Evolutionary conservation across 2,888 invertebrate genomes (phyloP), one percentile per base, ranked within the genome.

Genomic region (Limenitis camilla): DNA sequence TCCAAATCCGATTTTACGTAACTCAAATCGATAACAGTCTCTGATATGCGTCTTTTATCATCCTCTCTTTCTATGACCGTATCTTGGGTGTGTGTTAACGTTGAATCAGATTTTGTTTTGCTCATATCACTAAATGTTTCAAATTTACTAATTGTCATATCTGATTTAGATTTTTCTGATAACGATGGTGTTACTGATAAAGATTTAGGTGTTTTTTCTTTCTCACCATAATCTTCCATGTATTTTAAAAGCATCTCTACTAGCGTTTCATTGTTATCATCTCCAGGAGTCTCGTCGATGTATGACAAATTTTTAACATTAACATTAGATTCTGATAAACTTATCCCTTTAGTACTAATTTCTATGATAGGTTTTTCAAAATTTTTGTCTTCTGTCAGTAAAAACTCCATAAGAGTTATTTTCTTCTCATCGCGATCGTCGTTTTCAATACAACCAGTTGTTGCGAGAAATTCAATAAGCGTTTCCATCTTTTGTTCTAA

Each of bases 401-500:
- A 64, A 31, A 87, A 88, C 49, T 88, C 88, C 83, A 88, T 86
- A 0, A 88, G 62, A 0, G 88, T 88, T 11, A 87, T 86, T 63
- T 87, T 88, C 53, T 74, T 85, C 19, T 86, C 84, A 40, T 78
- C 78, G 50, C 72, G 75, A 7, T 71, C 71, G 8, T 73, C 75
- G 38, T 75, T 74, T 31, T 84, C 81, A 69, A 83, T 81, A 63
- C 86, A 85, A 0, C 86, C 87, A 0, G 80, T 78, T 0, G 80
- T 81, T 0, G 86, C 86, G 59, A 88, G 54, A 55, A 87, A 88
- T 28, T 88, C 88, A 60, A 87, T 85, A 0, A 88, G 59, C 0
- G 88, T 88, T 53, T 88, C 88, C 85, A 88, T 87, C 62, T 88
- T 88, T 31, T 81, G 78, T 59, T 87, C 88, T 47, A 87, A 65